Evolutionary conservation across 2,888 invertebrate species (phyloP).

Genomic region (Oithona nana): DNA sequence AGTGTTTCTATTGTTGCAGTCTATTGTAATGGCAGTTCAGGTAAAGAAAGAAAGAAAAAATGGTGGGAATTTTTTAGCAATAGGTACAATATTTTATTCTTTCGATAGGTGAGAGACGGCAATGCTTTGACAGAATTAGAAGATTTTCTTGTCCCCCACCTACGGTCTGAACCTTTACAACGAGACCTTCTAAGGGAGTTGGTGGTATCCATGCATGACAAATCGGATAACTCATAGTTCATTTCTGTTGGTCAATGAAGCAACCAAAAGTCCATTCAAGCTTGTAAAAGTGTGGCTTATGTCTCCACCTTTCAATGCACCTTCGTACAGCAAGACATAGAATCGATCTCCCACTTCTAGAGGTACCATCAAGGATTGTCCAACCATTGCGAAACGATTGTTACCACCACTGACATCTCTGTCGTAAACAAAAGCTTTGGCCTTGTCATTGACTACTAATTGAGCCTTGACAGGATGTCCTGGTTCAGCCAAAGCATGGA

Average conservation of each 20-base stretch:
- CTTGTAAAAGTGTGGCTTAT: background rate
- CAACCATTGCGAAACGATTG: background rate
- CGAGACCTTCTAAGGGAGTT: background rate
- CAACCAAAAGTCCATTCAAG: background rate
- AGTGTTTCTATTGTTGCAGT: constrained; percentile 3
- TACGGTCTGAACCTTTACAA: background rate
- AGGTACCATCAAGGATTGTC: background rate
- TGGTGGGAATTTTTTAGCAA: too few species aligned
- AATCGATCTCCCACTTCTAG: background rate
- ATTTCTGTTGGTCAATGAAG: too few species aligned
- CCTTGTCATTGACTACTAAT: constrained; percentile 8
- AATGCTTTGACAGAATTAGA: background rate
- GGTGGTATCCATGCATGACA: background rate
- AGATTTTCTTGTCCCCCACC: background rate
- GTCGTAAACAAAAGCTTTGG: constrained; percentile 2
- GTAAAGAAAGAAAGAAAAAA: too few species aligned
- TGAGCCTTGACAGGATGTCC: background rate
- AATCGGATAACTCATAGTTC: background rate
- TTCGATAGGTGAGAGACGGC: background rate
- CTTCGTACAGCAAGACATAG: background rate
- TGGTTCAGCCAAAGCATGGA: constrained; percentile 10
- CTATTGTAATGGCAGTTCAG: constrained; percentile 4
- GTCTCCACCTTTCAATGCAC: background rate
- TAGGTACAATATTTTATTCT: too few species aligned
- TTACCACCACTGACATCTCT: background rate